Base-by-base conservation (phyloP, 1,140 invertebrate genomes). In the Drosophila yakuba region DNA sequence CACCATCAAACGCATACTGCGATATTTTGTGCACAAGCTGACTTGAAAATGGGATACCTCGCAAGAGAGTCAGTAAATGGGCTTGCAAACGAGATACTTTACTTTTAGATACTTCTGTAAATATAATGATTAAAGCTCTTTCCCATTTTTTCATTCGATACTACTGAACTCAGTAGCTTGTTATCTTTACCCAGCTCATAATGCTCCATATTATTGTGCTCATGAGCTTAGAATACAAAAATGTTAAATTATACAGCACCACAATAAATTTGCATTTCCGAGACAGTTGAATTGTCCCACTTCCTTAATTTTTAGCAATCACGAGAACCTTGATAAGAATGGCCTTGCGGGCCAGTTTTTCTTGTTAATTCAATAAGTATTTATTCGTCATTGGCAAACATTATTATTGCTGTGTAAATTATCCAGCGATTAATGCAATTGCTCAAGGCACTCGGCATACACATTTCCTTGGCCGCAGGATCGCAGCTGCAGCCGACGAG, bases 331-430 rank as follows among this genome's bases (percentile, higher is more conserved):
- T 50, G 55, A 71, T 50, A 61, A 50, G 38, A 35, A 60, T 28
- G 58, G 55, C 8, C 38, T 56, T 47, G 17, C 63, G 50, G 17
- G 15, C 3, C 39, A 36, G 12, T 61, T 43, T 58, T 76, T 66
- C 47, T 67, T 50, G 20, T 72, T 66, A 67, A 78, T 67, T 78
- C 57, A 75, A 78, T 78, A 69, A 79, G 62, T 64, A 55, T 59
- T 62, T 67, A 63, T 82, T 86, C 73, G 51, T 38, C 52, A 45
- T 62, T 38, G 45, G 39, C 56, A 57, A 64, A 57, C 60, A 79
- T 79, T 61, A 86, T 79, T 61, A 88, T 76, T 73, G 45, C 41
- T 61, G 55, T 77, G 83, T 73, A 83, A 88, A 88, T 86, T 76
- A 88, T 56, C 50, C 28, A 58, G 45, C 47, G 59, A 83, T 86